Conservation (phyloP, 2,797 vertebrate genomes). For the Macropodus opercularis region DNA sequence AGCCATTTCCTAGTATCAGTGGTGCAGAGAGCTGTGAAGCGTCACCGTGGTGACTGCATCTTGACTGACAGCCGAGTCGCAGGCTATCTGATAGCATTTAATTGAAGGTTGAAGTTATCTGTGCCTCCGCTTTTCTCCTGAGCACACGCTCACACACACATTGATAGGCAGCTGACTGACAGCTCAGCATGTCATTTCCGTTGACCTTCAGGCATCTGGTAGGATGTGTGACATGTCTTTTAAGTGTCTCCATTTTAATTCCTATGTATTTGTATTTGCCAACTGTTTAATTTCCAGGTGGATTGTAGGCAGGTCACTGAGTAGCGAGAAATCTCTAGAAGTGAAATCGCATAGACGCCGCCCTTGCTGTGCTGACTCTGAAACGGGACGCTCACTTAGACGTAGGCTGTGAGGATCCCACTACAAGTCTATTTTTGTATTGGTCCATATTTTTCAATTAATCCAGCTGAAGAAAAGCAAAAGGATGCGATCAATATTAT, state of each 20-base stretch:
- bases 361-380: conserved; percentile 51
- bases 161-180: conserved; percentile 64
- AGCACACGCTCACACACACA: conserved; percentile 44
- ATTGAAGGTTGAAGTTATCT: conserved; percentile 59
- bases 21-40: conserved; percentile 63
- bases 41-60: conserved; percentile 67
- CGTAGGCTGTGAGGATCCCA: conserved; percentile 36
- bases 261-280: conserved; percentile 44
- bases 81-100: conserved; percentile 82
- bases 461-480: too few species aligned
- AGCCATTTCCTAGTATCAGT: conserved; percentile 67
- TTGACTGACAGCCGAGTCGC: conserved; percentile 77
- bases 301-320: conserved; percentile 27
- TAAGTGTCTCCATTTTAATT: conserved; percentile 52
- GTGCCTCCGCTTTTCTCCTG: conserved; percentile 50
- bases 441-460: conserved; percentile 55
- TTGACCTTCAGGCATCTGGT: conserved; percentile 76
- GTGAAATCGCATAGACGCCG: conserved; percentile 29
- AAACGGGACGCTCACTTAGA: conserved; percentile 52
- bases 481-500: too few species aligned
- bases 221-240: conserved; percentile 68
- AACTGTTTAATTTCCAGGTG: conserved; percentile 38
- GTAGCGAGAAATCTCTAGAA: conserved; percentile 15
- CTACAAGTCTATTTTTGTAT: conserved; percentile 50
- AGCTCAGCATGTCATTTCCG: conserved; percentile 70